Percentiles rank a stretch among this genome's conserved stretches.
Conservation (phyloP, 2,113 vertebrate genomes). For the Hemichromis elongatus region DNA sequence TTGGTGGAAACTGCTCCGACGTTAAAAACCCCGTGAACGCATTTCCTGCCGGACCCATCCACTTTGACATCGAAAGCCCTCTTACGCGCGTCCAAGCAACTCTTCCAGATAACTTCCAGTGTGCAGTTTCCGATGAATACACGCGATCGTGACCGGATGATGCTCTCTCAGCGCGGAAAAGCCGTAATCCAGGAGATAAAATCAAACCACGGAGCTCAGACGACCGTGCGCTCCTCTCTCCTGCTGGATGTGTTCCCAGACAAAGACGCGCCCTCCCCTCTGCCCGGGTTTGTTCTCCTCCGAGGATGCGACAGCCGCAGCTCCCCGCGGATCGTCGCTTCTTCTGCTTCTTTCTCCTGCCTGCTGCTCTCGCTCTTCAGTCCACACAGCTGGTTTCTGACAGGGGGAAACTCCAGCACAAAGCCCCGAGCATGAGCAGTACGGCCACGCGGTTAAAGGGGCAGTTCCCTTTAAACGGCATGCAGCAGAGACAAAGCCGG, state of each 20-base stretch:
- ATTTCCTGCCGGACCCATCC: background rate
- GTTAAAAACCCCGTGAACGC: background rate
- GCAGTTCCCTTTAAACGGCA: conserved; percentile 15
- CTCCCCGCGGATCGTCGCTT: background rate
- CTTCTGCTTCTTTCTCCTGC: background rate
- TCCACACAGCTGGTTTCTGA: conserved; percentile 38
- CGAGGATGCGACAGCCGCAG: conserved; percentile 17
- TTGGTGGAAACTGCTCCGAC: background rate
- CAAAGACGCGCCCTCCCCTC: conserved; percentile 17
- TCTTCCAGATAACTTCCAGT: conserved; percentile 22
- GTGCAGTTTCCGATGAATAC: conserved; percentile 10
- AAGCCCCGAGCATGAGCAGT: conserved; percentile 57
- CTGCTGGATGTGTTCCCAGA: background rate
- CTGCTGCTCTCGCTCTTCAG: background rate
- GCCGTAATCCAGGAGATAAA: background rate
- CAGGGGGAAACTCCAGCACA: conserved; percentile 34
- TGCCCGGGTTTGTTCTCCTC: background rate
- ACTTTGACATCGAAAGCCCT: background rate
- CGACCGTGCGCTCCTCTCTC: background rate
- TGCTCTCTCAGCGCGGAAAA: background rate
- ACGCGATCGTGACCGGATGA: background rate
- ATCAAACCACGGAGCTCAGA: background rate
- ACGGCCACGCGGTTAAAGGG: conserved; percentile 51
- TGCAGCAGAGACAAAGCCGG: conserved; percentile 1
- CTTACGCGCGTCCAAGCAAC: background rate